Conservation (phyloP, 2,888 invertebrate species). For the Archaeoteleia sp. region DNA sequence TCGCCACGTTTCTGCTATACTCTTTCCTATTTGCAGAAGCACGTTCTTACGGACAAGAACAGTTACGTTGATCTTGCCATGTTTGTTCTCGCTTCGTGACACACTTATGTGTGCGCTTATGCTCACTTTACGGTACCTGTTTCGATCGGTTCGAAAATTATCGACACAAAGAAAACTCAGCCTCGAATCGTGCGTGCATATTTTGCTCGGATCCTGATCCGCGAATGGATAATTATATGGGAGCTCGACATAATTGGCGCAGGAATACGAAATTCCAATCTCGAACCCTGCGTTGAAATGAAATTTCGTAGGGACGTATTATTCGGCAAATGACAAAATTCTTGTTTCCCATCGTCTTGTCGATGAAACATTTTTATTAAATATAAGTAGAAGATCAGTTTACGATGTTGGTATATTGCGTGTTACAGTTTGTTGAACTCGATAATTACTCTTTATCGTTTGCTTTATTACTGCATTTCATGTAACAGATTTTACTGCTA, state of each 20-base stretch:
- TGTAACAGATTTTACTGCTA: constrained; percentile 37
- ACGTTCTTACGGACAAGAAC: constrained; percentile 54
- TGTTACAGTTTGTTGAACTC: constrained; percentile 17
- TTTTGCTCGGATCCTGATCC: constrained; percentile 17
- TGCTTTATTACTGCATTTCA: constrained; percentile 25
- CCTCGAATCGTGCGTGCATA: neutral
- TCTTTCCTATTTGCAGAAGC: constrained; percentile 51
- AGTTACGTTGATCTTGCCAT: constrained; percentile 57
- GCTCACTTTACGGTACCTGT: constrained; percentile 55
- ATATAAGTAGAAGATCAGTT: too few species aligned
- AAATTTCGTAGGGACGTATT: too few species aligned
- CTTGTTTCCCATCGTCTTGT: too few species aligned
- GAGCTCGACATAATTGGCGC: too few species aligned
- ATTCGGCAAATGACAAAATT: constrained; percentile 2
- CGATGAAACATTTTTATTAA: too few species aligned
- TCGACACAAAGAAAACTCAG: constrained; percentile 27
- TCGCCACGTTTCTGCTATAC: constrained; percentile 43
- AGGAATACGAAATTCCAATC: too few species aligned
- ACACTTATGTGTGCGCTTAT: constrained; percentile 54
- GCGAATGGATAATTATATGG: too few species aligned
- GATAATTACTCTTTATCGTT: constrained; percentile 16
- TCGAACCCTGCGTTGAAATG: too few species aligned
- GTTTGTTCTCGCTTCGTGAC: constrained; percentile 57
- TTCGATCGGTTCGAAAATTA: constrained; percentile 53
- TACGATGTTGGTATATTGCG: neutral